phyloP scores from a whole-genome alignment of 2,888 invertebrate genomes.

The Neoaliturus tenellus region DNA sequence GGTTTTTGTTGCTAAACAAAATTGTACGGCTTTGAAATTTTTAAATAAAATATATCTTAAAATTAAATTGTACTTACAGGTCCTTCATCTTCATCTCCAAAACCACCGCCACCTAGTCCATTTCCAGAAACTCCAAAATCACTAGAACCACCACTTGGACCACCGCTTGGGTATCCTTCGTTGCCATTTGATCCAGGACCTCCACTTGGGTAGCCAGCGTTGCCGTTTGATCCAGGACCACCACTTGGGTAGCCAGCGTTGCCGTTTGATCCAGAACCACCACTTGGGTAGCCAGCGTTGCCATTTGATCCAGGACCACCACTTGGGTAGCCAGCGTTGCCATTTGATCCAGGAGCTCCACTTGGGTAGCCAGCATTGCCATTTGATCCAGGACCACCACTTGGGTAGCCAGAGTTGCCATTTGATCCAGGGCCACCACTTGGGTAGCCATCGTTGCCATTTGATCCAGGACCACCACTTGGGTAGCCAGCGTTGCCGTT shows the following conservation, averaged over 20 bases:
- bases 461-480: constrained; percentile 55
- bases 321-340: constrained; percentile 55
- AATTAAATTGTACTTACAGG: constrained; percentile 69
- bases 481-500: constrained; percentile 54
- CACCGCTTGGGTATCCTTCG: constrained; percentile 52
- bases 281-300: constrained; percentile 52
- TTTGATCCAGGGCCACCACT: constrained; percentile 55
- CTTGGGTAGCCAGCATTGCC: constrained; percentile 55
- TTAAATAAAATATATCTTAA: too few species aligned
- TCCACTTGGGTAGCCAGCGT: constrained; percentile 54
- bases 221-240: constrained; percentile 47
- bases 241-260: constrained; percentile 54
- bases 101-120: constrained; percentile 54
- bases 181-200: constrained; percentile 44
- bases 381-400: constrained; percentile 61
- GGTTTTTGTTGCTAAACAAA: too few species aligned
- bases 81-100: constrained; percentile 71
- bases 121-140: constrained; percentile 53
- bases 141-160: constrained; percentile 44
- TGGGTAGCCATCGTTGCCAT: constrained; percentile 58
- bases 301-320: constrained; percentile 55
- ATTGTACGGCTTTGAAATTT: too few species aligned
- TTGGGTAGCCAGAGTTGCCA: constrained; percentile 60
- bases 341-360: constrained; percentile 57
- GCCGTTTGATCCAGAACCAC: constrained; percentile 52